Conservation (phyloP, 2,113 vertebrate genomes). For the Channa argus region DNA sequence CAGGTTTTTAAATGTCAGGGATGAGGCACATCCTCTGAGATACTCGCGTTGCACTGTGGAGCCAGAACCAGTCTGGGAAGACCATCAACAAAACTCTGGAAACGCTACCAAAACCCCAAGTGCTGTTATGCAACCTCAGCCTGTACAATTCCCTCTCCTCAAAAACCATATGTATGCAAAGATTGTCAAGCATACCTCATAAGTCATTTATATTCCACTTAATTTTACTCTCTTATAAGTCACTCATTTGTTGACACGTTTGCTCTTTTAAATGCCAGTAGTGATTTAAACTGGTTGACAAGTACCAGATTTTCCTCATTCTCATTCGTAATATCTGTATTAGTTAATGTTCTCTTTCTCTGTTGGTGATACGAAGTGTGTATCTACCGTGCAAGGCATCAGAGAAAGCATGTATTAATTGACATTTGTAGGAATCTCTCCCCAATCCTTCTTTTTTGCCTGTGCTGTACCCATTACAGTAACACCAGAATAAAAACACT, state of each 20-base stretch:
- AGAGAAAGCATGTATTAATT: conserved; percentile 54
- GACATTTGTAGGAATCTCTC: conserved; percentile 60
- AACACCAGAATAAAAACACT: conserved; percentile 74
- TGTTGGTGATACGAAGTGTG: conserved; percentile 4
- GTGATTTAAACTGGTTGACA: conserved; percentile 21
- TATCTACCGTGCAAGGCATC: conserved; percentile 24
- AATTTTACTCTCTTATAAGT: conserved; percentile 8
- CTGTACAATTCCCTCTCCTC: conserved; percentile 32
- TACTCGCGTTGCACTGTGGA: conserved; percentile 65
- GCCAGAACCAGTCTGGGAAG: conserved; percentile 58
- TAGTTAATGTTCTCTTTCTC: conserved; percentile 11
- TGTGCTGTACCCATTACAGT: conserved; percentile 67
- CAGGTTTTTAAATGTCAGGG: conserved; percentile 72
- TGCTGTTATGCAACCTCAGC: conserved; percentile 52
- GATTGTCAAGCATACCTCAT: conserved; percentile 46
- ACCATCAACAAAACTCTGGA: conserved; percentile 62
- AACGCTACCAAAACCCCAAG: conserved; percentile 51
- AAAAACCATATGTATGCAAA: conserved; percentile 59
- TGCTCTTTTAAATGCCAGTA: conserved; percentile 28
- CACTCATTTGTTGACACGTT: conserved; percentile 54
- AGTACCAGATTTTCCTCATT: conserved; percentile 25
- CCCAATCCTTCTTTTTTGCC: conserved; percentile 34
- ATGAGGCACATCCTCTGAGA: conserved; percentile 67
- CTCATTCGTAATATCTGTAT: conserved; percentile 11
- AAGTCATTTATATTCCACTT: conserved; percentile 23